These are phyloP conservation scores for Craseonycteris thonglongyai DNA, from an alignment of 2,113 vertebrate species.

Conservation along the genomic window DNA sequence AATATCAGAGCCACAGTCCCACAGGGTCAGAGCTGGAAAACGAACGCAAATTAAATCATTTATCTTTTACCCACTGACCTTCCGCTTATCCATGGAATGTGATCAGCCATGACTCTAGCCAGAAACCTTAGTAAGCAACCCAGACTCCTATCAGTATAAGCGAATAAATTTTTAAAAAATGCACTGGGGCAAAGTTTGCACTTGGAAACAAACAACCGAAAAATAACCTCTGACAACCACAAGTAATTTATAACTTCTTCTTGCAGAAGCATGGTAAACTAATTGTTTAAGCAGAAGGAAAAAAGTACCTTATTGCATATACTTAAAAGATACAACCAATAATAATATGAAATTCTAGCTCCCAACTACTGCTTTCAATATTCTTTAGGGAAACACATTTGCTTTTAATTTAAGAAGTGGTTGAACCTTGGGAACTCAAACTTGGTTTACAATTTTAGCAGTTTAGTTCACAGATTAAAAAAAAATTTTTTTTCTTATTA, in stretches of 20 bases:
- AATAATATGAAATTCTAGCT: conserved; percentile 78
- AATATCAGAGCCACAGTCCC: background rate
- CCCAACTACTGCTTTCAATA: conserved; percentile 74
- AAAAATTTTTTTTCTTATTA: background rate
- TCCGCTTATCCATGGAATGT: conserved; percentile 15
- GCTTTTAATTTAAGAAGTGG: conserved; percentile 84
- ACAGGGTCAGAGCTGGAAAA: background rate
- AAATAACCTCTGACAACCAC: conserved; percentile 38
- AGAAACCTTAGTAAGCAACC: conserved; percentile 24
- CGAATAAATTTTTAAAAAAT: background rate
- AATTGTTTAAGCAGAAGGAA: conserved; percentile 54
- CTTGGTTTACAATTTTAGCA: conserved; percentile 76
- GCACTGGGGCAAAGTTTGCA: background rate
- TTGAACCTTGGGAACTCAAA: conserved; percentile 76
- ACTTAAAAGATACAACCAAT: conserved; percentile 75
- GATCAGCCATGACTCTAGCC: background rate
- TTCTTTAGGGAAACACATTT: conserved; percentile 83
- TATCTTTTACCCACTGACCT: background rate
- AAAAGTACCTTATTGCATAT: conserved; percentile 53
- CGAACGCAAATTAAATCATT: background rate
- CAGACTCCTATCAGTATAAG: background rate
- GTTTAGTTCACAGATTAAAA: conserved; percentile 69
- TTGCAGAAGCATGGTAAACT: conserved; percentile 48
- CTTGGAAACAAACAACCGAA: conserved; percentile 24
- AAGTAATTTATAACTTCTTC: conserved; percentile 69